Evolutionary conservation across 2,797 vertebrate species (phyloP), one percentile per base, ranked within the genome.

Genomic region (Hemibagrus guttatus): DNA sequence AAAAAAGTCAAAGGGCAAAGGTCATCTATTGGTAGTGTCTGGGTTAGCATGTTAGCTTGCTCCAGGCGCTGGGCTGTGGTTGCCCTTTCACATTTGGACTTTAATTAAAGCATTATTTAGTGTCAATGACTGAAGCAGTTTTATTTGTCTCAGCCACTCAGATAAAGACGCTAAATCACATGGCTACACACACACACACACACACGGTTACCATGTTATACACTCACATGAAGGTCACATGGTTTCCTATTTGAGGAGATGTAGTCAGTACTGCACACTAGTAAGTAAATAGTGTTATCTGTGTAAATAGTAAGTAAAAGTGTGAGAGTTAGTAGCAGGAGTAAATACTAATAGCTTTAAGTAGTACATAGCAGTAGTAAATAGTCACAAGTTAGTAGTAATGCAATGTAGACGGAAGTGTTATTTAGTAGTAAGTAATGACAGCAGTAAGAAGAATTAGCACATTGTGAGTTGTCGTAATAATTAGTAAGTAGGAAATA

Each of bases 61-160:
- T 83, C 85, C 83, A 88, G 88, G 82, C 87, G 75, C 66, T 71
- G 49, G 56, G n/a, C n/a, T 66, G 79, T 79, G 83, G 31, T 85
- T 82, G 81, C 68, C 79, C 86, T 85, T 42, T 66, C 81, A 82
- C 23, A n/a, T 54, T 63, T 19, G 42, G 26, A 42, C 78, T 4
- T 52, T 54, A 28, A 81, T 86, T 39, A 81, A 81, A 74, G 42
- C 58, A 12, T 75, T 59, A 76, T 69, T 81, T 61, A 81, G 58
- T 63, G 35, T 63, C 35, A 79, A 79, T 26, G 76, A 81, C 4
- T 63, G 56, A 39, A 81, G 31, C 56, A 23, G 31, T 6, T 59
- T 59, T 79, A 59, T 59, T 59, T 21, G 58, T 12, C n/a, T 76
- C 5, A 35, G 1, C 17, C 49, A 31, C 74, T 56, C 17, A 0